Evolutionary conservation across 2,113 vertebrate species (phyloP).

Genomic region (Porphyrio hochstetteri): DNA sequence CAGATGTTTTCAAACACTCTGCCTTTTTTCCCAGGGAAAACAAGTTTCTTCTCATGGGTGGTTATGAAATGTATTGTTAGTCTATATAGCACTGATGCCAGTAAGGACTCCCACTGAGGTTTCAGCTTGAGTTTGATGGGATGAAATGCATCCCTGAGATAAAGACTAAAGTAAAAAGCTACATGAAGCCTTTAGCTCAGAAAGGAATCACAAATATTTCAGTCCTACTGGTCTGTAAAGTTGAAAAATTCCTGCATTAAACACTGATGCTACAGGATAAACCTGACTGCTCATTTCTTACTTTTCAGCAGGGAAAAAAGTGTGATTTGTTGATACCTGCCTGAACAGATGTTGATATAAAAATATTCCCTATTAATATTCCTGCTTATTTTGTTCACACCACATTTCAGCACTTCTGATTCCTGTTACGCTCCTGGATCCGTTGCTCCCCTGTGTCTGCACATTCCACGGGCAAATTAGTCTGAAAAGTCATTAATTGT

Average conservation of each 20-base stretch:
- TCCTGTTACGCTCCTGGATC: not conserved
- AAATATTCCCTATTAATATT: not conserved
- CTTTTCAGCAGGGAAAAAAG: not conserved
- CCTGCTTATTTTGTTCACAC: not conserved
- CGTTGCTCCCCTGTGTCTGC: not conserved
- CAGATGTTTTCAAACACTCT: not conserved
- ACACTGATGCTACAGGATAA: not conserved
- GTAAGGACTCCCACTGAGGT: not conserved
- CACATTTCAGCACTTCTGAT: not conserved
- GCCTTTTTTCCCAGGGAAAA: not conserved
- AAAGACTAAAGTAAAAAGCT: not conserved
- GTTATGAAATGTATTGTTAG: not conserved
- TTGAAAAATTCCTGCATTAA: not conserved
- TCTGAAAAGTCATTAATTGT: not conserved
- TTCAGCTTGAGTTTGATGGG: not conserved
- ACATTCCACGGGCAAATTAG: not conserved
- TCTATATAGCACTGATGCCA: not conserved
- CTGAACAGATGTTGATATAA: not conserved
- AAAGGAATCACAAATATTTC: not conserved
- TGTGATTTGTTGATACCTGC: not conserved
- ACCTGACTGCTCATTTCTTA: not conserved
- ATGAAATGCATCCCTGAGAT: not conserved
- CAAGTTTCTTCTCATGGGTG: not conserved
- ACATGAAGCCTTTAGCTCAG: accelerated
- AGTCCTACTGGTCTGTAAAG: not conserved